Conservation (phyloP, 2,888 invertebrate species). For the Polymixis flavicincta region DNA sequence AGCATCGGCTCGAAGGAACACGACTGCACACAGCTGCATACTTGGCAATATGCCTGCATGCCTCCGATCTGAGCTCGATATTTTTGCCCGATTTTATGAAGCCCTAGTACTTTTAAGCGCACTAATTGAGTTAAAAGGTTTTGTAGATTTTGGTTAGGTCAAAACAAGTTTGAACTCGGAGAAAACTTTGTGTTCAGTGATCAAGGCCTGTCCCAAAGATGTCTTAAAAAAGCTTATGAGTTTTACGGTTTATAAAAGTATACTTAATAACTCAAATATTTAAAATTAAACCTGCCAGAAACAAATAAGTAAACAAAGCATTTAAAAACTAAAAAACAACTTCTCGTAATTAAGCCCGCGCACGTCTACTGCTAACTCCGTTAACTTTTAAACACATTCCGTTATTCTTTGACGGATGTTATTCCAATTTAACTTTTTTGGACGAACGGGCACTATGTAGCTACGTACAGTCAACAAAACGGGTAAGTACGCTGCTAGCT, state of each 20-base stretch:
- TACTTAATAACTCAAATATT: neutral
- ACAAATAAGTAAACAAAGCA: constrained; percentile 6
- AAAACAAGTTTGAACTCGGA: neutral
- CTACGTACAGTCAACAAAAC: constrained; percentile 12
- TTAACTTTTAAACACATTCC: constrained; percentile 53
- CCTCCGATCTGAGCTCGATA: constrained; percentile 33
- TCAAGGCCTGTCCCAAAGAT: neutral
- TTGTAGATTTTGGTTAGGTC: neutral
- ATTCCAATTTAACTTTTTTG: constrained; percentile 62
- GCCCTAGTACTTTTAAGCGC: constrained; percentile 3
- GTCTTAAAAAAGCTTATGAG: neutral
- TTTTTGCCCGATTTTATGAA: constrained; percentile 45
- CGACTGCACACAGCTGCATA: constrained; percentile 51
- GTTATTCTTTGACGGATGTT: constrained; percentile 42
- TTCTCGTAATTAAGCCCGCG: constrained; percentile 40
- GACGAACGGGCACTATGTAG: constrained; percentile 40
- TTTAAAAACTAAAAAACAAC: constrained; percentile 28
- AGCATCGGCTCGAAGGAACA: constrained; percentile 32
- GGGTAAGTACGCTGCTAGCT: neutral
- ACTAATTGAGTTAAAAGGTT: neutral
- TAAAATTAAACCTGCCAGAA: neutral
- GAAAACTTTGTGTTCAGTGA: neutral
- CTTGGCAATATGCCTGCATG: constrained; percentile 63
- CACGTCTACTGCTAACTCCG: constrained; percentile 4
- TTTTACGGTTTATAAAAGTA: neutral